These are phyloP conservation scores for Drosophila pseudotalamancana DNA, from an alignment of 2,888 invertebrate species.

Conservation along the genomic window DNA sequence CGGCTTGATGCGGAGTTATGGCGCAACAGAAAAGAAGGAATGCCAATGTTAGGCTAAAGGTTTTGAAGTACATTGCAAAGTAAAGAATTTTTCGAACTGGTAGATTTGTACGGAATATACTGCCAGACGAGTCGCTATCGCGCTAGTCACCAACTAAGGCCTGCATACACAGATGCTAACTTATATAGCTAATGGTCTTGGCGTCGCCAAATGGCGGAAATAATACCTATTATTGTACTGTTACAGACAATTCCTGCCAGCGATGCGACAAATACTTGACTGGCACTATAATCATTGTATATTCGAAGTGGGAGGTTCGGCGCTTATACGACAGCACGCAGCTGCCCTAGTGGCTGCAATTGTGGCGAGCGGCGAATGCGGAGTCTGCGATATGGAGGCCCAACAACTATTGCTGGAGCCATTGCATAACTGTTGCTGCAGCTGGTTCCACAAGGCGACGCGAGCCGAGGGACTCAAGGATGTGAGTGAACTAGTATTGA, in stretches of 20 bases:
- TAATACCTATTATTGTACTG: conserved; percentile 47
- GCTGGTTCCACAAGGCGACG: conserved; percentile 82
- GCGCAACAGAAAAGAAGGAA: conserved; percentile 25
- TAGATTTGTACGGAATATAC: background rate
- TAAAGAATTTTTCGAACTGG: background rate
- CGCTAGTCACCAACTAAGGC: conserved; percentile 36
- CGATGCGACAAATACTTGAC: conserved; percentile 82
- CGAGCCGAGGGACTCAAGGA: conserved; percentile 68
- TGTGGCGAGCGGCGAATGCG: conserved; percentile 72
- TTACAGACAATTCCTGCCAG: conserved; percentile 81
- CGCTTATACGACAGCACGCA: conserved; percentile 83
- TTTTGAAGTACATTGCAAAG: conserved; percentile 35
- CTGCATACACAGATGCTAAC: background rate
- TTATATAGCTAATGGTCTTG: conserved; percentile 50
- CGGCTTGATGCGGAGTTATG: conserved; percentile 42
- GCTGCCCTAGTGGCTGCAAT: conserved; percentile 80
- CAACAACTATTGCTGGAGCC: conserved; percentile 69
- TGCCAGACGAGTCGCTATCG: background rate
- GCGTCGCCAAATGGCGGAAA: background rate
- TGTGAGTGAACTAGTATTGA: conserved; percentile 53
- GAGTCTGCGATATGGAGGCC: conserved; percentile 72
- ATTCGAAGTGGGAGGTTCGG: conserved; percentile 81
- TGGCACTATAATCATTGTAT: conserved; percentile 83
- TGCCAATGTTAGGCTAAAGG: conserved; percentile 23
- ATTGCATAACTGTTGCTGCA: conserved; percentile 82